phyloP scores from a whole-genome alignment of 2,797 vertebrate genomes.

The Prunella strophiata region DNA sequence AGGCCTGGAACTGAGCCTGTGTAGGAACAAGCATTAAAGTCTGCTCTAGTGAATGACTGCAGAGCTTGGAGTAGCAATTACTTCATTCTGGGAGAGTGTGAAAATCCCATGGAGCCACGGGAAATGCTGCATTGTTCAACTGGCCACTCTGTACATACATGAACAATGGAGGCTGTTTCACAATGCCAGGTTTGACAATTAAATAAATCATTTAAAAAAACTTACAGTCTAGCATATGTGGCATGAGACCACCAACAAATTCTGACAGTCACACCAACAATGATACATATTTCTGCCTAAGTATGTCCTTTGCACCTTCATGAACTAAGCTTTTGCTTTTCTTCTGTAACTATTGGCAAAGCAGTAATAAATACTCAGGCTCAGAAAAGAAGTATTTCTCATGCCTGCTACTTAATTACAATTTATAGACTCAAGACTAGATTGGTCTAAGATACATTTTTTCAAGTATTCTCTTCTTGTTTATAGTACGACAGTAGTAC shows the following conservation, averaged over 20 bases:
- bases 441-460: constrained; percentile 68
- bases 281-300: constrained; percentile 57
- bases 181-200: background rate
- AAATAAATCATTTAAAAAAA: constrained; percentile 24
- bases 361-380: constrained; percentile 75
- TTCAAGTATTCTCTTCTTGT: constrained; percentile 79
- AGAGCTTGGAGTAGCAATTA: background rate
- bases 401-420: constrained; percentile 70
- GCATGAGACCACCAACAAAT: constrained; percentile 25
- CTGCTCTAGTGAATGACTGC: background rate
- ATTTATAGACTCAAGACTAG: constrained; percentile 70
- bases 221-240: constrained; percentile 30
- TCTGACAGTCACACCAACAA: constrained; percentile 51
- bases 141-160: background rate
- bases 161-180: background rate
- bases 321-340: constrained; percentile 43
- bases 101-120: background rate
- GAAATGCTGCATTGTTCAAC: background rate
- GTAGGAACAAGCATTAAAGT: background rate
- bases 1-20: background rate
- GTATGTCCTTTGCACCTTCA: constrained; percentile 48
- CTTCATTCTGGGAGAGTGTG: background rate
- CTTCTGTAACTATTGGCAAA: constrained; percentile 66
- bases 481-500: constrained; percentile 77
- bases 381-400: constrained; percentile 65